Evolutionary conservation across 2,113 vertebrate genomes (phyloP).

Genomic region (Heterochromis multidens): DNA sequence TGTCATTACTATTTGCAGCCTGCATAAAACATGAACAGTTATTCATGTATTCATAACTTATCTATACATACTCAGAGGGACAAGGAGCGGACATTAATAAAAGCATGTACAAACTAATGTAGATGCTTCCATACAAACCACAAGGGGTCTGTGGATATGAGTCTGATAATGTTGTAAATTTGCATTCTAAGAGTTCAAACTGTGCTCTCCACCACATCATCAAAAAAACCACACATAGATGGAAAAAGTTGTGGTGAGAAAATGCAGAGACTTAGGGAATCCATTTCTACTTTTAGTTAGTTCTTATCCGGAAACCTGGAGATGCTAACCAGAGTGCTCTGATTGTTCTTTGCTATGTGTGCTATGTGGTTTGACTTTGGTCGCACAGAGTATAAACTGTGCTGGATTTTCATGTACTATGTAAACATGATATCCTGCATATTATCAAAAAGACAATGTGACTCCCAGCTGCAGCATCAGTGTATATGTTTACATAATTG

Average conservation of each 20-base stretch:
- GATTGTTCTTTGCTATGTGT: not conserved
- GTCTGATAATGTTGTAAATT: not conserved
- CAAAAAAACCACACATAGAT: not conserved
- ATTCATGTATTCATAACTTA: fast-evolving
- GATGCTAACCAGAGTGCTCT: not conserved
- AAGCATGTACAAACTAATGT: not conserved
- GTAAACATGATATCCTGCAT: not conserved
- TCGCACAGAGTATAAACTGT: not conserved
- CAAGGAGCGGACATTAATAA: not conserved
- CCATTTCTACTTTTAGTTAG: not conserved
- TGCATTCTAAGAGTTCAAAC: not conserved
- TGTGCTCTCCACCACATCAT: not conserved
- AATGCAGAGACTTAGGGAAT: not conserved
- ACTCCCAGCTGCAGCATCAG: not conserved
- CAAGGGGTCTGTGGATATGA: not conserved
- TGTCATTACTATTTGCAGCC: not conserved
- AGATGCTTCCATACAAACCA: not conserved
- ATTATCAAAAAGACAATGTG: not conserved
- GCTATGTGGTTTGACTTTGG: not conserved
- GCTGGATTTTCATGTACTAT: not conserved
- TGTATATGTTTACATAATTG: not conserved
- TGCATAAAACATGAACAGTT: not conserved
- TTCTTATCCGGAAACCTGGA: too few relatives aligned
- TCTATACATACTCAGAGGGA: not conserved
- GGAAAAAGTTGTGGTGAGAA: not conserved